These are phyloP conservation scores for Drosophila prostipennis DNA, from an alignment of 2,888 invertebrate species.

Conservation along the genomic window DNA sequence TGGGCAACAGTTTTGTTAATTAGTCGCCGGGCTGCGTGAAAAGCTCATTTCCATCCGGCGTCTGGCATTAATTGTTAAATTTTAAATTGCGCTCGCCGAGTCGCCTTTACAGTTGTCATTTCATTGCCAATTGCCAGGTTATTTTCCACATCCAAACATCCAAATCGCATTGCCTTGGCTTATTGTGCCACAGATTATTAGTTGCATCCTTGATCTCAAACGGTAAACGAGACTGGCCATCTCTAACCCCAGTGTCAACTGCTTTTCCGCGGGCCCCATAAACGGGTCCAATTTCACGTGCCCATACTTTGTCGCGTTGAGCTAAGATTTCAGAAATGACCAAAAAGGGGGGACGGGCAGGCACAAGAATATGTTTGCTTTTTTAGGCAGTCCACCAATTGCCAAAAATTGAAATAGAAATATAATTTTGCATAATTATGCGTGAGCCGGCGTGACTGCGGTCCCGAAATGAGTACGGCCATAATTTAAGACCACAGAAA, in stretches of 20 bases:
- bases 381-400: constrained; percentile 31
- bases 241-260: constrained; percentile 55
- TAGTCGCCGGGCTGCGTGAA: constrained; percentile 52
- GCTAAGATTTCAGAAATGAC: constrained; percentile 14
- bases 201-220: constrained; percentile 69
- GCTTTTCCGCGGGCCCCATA: constrained; percentile 49
- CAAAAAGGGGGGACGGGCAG: constrained; percentile 14
- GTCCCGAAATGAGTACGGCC: constrained; percentile 44
- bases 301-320: constrained; percentile 13
- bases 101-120: constrained; percentile 36
- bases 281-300: constrained; percentile 45
- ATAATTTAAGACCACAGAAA: constrained; percentile 32
- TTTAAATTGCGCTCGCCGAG: constrained; percentile 12
- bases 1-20: constrained; percentile 49
- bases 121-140: constrained; percentile 36
- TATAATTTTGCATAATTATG: constrained; percentile 63
- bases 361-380: constrained; percentile 53
- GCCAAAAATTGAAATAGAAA: constrained; percentile 40
- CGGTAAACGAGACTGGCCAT: constrained; percentile 29
- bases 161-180: constrained; percentile 22
- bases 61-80: constrained; percentile 37
- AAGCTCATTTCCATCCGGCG: constrained; percentile 47
- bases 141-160: too few relatives aligned
- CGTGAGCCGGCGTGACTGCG: constrained; percentile 36
- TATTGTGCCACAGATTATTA: constrained; percentile 41